Evolutionary conservation across 2,888 invertebrate genomes (phyloP).

Genomic region (Nomada ruficornis): DNA sequence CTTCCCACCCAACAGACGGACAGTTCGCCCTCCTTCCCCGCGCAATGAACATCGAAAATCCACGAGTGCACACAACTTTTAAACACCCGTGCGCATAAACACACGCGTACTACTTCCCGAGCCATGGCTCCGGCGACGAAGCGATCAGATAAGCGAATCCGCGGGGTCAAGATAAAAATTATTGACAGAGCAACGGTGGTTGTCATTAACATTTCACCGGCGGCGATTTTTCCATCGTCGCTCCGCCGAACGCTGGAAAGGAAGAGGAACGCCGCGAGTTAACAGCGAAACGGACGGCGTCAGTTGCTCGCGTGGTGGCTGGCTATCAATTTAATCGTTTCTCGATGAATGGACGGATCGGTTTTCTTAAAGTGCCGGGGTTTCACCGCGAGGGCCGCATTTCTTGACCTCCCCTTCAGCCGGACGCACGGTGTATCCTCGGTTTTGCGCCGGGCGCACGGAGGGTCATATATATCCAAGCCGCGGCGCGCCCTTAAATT

Average conservation of each 20-base stretch:
- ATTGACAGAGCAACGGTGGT: background rate
- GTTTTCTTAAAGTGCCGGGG: conserved; percentile 79
- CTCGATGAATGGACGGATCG: conserved; percentile 75
- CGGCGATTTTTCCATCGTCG: background rate
- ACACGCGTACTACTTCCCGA: background rate
- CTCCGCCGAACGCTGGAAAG: no score
- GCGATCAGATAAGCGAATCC: conserved; percentile 5
- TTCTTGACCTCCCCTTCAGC: conserved; percentile 32
- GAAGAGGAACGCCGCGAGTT: no score
- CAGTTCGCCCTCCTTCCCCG: no score
- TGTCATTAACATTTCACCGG: conserved; percentile 26
- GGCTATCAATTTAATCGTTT: conserved; percentile 73
- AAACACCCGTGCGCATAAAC: no score
- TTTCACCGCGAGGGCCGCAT: conserved; percentile 46
- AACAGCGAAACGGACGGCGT: conserved; percentile 5
- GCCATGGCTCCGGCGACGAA: background rate
- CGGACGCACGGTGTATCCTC: conserved; percentile 12
- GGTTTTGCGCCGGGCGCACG: conserved; percentile 50
- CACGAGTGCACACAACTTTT: no score
- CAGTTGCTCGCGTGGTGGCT: conserved; percentile 66
- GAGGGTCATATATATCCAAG: conserved; percentile 72
- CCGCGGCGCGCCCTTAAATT: conserved; percentile 80
- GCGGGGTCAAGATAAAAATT: background rate
- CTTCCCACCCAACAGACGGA: no score
- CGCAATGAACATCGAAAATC: no score